Evolutionary conservation across 2,888 invertebrate genomes (phyloP).

Genomic region (Isotomurus palustris): DNA sequence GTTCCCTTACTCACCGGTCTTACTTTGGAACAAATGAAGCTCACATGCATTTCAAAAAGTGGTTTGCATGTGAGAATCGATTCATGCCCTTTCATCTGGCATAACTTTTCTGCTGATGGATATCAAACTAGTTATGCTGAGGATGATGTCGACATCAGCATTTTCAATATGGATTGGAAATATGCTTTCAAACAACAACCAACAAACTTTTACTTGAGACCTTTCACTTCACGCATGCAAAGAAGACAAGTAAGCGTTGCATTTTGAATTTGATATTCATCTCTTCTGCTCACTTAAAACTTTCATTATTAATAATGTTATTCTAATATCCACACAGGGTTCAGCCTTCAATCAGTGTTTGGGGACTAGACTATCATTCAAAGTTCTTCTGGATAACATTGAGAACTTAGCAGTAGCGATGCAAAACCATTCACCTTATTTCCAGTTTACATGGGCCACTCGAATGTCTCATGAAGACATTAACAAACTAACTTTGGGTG

Average conservation of each 20-base stretch:
- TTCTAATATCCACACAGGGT: no score
- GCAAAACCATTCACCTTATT: constrained; percentile 47
- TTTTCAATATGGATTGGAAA: constrained; percentile 66
- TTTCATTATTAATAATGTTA: no score
- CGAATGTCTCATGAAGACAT: constrained; percentile 79
- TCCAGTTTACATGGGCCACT: constrained; percentile 75
- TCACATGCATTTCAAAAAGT: constrained; percentile 52
- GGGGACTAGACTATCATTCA: constrained; percentile 57
- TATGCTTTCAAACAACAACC: constrained; percentile 49
- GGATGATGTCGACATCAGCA: constrained; percentile 23
- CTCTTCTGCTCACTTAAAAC: no score
- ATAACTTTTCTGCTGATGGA: constrained; percentile 25
- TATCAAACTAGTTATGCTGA: constrained; percentile 28
- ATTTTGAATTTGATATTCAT: no score
- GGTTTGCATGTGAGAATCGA: constrained; percentile 41
- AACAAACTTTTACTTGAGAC: constrained; percentile 51
- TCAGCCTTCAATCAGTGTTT: no score
- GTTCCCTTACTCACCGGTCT: constrained; percentile 51
- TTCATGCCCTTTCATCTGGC: constrained; percentile 37
- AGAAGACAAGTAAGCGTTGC: no score
- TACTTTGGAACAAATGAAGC: constrained; percentile 25
- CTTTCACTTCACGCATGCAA: constrained; percentile 45
- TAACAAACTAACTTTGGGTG: constrained; percentile 62
- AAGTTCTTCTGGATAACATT: constrained; percentile 67
- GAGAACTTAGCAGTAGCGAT: constrained; percentile 61